Evolutionary conservation across 2,888 invertebrate genomes (phyloP).

Genomic region (Sympetrum striolatum): DNA sequence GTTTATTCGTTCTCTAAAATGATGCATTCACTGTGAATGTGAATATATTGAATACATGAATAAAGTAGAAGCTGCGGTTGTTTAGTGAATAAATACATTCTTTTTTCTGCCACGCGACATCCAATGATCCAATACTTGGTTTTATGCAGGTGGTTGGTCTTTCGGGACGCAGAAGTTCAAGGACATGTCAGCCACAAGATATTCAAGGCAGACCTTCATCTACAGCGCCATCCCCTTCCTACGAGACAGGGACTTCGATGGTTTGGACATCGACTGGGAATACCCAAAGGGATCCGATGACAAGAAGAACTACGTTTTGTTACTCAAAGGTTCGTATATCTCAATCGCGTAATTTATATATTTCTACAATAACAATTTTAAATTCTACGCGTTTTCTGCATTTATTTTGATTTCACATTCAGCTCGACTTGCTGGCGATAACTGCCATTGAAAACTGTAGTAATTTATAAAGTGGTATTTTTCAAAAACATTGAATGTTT

Average conservation of each 20-base stretch:
- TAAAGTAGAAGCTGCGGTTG: neutral
- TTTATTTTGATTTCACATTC: too few species aligned
- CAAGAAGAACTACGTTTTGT: conserved; percentile 89
- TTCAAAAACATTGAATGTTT: too few species aligned
- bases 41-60: neutral
- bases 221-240: conserved; percentile 92
- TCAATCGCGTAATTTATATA: neutral
- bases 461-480: too few species aligned
- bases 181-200: conserved; percentile 85
- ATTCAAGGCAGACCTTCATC: conserved; percentile 90
- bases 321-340: conserved; percentile 76
- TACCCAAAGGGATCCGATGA: conserved; percentile 92
- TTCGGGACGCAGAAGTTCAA: conserved; percentile 97
- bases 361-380: neutral
- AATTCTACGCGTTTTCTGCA: neutral
- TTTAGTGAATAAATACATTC: too few species aligned
- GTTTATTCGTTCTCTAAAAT: too few species aligned
- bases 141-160: conserved; percentile 86
- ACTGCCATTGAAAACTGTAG: too few species aligned
- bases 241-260: conserved; percentile 85
- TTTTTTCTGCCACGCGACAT: too few species aligned
- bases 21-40: neutral
- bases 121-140: conserved; percentile 45
- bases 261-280: conserved; percentile 90
- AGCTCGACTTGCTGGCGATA: too few species aligned